Evolutionary conservation across 2,797 vertebrate genomes (phyloP).

Genomic region (Intellagama lesueurii): DNA sequence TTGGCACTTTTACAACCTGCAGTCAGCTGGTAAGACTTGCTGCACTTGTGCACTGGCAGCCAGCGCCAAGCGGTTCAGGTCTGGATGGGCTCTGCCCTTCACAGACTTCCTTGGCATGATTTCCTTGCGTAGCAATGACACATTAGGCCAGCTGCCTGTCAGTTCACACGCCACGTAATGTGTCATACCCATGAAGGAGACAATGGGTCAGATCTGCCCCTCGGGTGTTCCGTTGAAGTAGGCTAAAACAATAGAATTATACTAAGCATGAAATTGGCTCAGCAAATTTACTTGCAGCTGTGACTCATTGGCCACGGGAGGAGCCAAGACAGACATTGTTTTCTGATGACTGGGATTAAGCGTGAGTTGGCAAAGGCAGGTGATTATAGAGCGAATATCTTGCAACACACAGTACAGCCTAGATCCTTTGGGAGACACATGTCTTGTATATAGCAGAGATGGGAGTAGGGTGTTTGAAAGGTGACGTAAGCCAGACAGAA

Average conservation of each 20-base stretch:
- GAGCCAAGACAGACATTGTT: not conserved
- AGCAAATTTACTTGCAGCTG: conserved; percentile 26
- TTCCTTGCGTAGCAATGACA: conserved; percentile 36
- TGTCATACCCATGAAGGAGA: not conserved
- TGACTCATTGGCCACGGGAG: not conserved
- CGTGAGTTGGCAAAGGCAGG: conserved; percentile 16
- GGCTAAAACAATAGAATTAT: conserved; percentile 39
- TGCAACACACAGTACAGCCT: not conserved
- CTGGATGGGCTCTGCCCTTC: conserved; percentile 1
- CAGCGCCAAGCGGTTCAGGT: conserved; percentile 36
- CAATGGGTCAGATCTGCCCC: conserved; percentile 1
- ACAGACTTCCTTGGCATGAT: conserved; percentile 49
- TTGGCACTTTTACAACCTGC: not conserved
- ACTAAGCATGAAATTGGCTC: conserved; percentile 30
- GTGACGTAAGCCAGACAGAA: not conserved
- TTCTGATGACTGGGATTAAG: not conserved
- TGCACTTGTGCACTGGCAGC: not conserved
- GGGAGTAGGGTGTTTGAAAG: not conserved
- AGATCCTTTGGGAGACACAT: not conserved
- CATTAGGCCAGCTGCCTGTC: conserved; percentile 23
- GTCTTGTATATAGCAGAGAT: not conserved
- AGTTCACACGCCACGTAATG: not conserved
- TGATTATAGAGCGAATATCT: not conserved
- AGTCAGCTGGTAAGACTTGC: not conserved
- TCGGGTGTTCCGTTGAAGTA: conserved; percentile 21